These are phyloP conservation scores for Lomographa bimaculata DNA, from an alignment of 2,888 invertebrate species.

Conservation along the genomic window DNA sequence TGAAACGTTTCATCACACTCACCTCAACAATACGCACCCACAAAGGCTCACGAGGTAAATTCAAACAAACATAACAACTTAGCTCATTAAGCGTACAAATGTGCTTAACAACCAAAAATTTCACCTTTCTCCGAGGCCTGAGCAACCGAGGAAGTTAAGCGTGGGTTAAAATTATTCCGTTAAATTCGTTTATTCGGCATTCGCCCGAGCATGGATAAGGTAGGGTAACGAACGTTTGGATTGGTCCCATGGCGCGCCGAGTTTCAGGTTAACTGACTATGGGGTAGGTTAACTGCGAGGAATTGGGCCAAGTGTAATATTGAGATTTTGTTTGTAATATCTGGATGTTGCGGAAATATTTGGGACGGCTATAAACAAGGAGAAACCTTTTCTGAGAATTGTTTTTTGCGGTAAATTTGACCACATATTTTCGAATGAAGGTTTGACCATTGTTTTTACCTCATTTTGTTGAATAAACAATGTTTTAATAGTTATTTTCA, in stretches of 20 bases:
- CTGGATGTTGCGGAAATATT: slow-evolving; percentile 1
- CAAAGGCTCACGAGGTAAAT: slow-evolving; percentile 38
- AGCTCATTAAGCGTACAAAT: slow-evolving; percentile 49
- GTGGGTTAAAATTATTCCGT: slow-evolving; percentile 74
- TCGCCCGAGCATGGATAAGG: slow-evolving; percentile 51
- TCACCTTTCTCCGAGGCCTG: slow-evolving; percentile 45
- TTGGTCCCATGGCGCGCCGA: slow-evolving; percentile 68
- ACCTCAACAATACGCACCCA: slow-evolving; percentile 19
- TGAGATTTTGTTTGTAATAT: slow-evolving; percentile 40
- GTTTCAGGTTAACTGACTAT: slow-evolving; percentile 62
- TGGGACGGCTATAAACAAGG: background rate
- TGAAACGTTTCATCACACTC: slow-evolving; percentile 15
- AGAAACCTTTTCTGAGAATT: too few relatives aligned
- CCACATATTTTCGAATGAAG: too few relatives aligned
- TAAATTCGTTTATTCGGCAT: slow-evolving; percentile 76
- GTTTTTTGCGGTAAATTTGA: too few relatives aligned
- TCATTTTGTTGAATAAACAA: too few relatives aligned
- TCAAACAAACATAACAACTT: slow-evolving; percentile 53
- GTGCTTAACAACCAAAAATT: slow-evolving; percentile 49
- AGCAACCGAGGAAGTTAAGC: slow-evolving; percentile 56
- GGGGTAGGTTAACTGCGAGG: slow-evolving; percentile 47
- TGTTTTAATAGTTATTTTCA: too few relatives aligned
- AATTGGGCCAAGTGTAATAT: slow-evolving; percentile 60
- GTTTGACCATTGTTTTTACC: too few relatives aligned
- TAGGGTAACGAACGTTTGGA: slow-evolving; percentile 63